Percentiles rank a stretch among this genome's conserved stretches.
Evolutionary conservation across 1,140 invertebrate genomes (phyloP).

Genomic region (Eurosta solidaginis): DNA sequence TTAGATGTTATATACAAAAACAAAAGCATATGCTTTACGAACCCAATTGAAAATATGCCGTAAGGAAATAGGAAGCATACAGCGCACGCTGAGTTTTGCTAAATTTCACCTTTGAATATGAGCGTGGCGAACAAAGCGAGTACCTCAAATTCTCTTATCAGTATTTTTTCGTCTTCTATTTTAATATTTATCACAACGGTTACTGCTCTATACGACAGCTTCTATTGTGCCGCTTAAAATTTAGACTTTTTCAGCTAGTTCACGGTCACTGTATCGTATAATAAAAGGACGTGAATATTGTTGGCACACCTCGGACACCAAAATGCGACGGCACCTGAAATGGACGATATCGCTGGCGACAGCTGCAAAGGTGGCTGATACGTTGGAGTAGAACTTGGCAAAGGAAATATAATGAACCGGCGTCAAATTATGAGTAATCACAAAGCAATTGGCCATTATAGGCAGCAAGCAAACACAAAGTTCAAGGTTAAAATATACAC

Average conservation of each 20-base stretch:
- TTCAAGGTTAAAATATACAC: neutral
- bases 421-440: conserved; percentile 4
- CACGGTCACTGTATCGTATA: conserved; percentile 45
- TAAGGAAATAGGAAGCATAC: neutral
- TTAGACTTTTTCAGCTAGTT: conserved; percentile 39
- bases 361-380: neutral
- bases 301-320: conserved; percentile 40
- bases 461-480: conserved; percentile 11
- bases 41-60: neutral
- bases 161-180: neutral
- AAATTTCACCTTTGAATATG: neutral
- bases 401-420: neutral
- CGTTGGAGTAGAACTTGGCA: neutral
- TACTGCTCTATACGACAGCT: neutral
- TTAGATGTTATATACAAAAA: neutral
- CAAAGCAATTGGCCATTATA: conserved; percentile 48
- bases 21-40: neutral
- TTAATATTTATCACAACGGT: neutral
- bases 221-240: conserved; percentile 38
- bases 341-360: neutral
- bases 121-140: neutral
- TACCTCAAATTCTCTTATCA: neutral
- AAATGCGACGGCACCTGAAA: conserved; percentile 28
- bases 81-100: neutral
- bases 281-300: conserved; percentile 56